Evolutionary conservation across 2,113 vertebrate species (phyloP).

Genomic region (Budorcas taxicolor): DNA sequence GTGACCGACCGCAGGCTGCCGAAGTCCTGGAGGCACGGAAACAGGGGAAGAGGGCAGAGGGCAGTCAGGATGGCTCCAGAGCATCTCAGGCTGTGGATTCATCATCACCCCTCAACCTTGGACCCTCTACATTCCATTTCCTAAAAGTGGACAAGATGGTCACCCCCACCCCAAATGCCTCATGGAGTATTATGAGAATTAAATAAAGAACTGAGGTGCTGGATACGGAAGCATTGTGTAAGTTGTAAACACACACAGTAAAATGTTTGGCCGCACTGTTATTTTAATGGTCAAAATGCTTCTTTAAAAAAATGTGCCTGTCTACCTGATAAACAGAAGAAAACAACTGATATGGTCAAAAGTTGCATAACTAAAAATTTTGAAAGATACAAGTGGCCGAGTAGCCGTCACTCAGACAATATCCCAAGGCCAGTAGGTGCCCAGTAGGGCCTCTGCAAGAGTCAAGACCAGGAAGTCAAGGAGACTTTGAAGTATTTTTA

Average conservation of each 20-base stretch:
- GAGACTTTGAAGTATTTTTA: background rate
- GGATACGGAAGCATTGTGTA: background rate
- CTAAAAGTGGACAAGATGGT: background rate
- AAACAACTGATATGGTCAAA: background rate
- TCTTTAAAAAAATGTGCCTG: background rate
- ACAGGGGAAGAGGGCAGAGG: background rate
- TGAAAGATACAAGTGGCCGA: background rate
- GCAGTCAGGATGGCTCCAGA: background rate
- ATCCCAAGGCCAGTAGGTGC: background rate
- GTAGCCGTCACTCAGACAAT: background rate
- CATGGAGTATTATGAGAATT: background rate
- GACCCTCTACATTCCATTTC: background rate
- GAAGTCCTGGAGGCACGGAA: constrained; percentile 82
- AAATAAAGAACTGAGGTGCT: background rate
- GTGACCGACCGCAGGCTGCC: constrained; percentile 82
- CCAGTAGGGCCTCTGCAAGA: background rate
- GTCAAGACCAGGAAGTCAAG: background rate
- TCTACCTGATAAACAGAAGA: background rate
- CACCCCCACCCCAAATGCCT: background rate
- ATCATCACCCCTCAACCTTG: too few species aligned
- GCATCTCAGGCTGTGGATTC: background rate
- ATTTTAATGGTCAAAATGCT: background rate
- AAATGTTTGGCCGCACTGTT: background rate
- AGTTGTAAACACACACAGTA: background rate
- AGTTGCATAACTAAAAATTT: background rate